Base-by-base conservation (phyloP, 2,113 vertebrate genomes). In the Ariopsis seemanni region DNA sequence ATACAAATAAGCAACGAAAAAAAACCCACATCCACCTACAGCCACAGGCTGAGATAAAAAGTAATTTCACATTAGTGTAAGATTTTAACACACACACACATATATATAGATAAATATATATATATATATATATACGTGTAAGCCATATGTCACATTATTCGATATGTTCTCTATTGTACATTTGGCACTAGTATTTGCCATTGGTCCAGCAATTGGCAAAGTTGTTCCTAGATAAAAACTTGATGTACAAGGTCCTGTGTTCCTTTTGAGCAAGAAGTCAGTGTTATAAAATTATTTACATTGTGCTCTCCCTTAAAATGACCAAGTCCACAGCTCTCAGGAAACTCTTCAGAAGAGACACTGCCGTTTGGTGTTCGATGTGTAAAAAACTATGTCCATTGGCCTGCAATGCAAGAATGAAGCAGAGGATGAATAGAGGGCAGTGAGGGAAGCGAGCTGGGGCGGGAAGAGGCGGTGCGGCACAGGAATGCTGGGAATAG, bases 121-220 rank as follows among this genome's bases (percentile, higher is more conserved):
- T 72, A 12, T 48, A 18, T 55, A 14, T 72, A 12, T 48, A 14
- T 58, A 48, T 74, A 89, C 55, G 65, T 87, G 7, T 82, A 67
- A 88, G 88, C 86, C 85, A 60, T 91, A 90, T 87, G 93, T 86
- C 94, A 94, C 95, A 93, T 95, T 95, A 95, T 88, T 85, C 86
- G 92, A 97, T 96, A 97, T 96, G 96, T 93, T 95, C 91, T 91
- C 92, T 97, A 96, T 96, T 94, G 94, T 97, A 98, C 97, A 97
- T 98, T 98, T 99, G 98, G 98, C 97, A 99, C 97, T 97, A 95
- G 94, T 88, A 94, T 97, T 99, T 97, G 98, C 98, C 98, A 97
- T 99, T 99, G 98, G 97, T 99, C 98, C 98, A 99, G 98, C 98
- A 99, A 99, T 97, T 97, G 98, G 98, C 98, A 99, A 98, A 84